Evolutionary conservation across 2,113 vertebrate genomes (phyloP), one percentile per base, ranked within the genome.

Genomic region (Okapia johnstoni): DNA sequence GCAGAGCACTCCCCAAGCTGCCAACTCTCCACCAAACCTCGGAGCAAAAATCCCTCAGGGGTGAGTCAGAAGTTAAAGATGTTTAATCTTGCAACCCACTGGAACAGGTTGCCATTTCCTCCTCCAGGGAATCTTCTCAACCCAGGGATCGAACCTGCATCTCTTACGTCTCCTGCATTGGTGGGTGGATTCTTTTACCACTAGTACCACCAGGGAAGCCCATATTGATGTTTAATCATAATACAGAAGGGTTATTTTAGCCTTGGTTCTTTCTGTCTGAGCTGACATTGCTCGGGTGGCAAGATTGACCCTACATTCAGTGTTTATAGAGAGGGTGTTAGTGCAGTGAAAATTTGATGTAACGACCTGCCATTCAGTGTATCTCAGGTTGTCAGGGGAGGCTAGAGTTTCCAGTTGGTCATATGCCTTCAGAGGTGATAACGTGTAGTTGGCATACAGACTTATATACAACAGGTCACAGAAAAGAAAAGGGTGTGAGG

Each of bases 1-100:
- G 83, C 98, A 97, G 84, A 98, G 98, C 4, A 98, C 98, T 89
- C 99, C 99, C 48, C 98, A 98, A 26, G 97, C 99, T 61, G 98
- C 99, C 36, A 98, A 98, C 88, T 99, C 98, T 0, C 99, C 99
- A 70, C 99, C 99, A 33, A 98, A 98, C 48, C 98, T 99, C 54
- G 98, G 99, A 77, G 98, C 99, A 84, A 98, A 98, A 95, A 98
- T 98, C 97, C 98, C 99, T 98, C 98, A 98, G 96, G 98, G 99
- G 99, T 99, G 98, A 99, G 98, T 81, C 89, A 10, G 79, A 84
- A 89, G 25, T 66, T 95, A 66, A 58, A 55, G 12, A 52, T 83
- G 33, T 70, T 94, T 40, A 83, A 25, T 90, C 19, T 76, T 76
- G 21, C 40, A 76, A 0, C 40, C 70, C 70, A 43, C 40, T 14